These are phyloP conservation scores for Apteryx mantelli DNA, from an alignment of 2,113 vertebrate species.

Conservation along the genomic window DNA sequence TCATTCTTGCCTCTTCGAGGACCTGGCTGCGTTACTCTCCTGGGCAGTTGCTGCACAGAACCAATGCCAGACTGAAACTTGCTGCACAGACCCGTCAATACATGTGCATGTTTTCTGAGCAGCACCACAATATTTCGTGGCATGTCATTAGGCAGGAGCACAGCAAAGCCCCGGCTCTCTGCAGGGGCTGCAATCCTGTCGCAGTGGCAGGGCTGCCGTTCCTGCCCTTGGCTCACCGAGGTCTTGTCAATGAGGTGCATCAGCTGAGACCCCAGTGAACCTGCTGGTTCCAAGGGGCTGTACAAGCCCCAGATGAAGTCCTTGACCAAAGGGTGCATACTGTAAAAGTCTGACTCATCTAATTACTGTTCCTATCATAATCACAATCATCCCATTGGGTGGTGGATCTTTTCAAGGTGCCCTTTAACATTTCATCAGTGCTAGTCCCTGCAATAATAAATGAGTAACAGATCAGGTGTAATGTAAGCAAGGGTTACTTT, in stretches of 20 bases:
- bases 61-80: not conserved
- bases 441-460: not conserved
- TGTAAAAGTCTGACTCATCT: conserved; percentile 28
- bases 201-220: not conserved
- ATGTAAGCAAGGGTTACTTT: not conserved
- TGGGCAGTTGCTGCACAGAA: not conserved
- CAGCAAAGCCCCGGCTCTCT: not conserved
- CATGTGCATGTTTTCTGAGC: not conserved
- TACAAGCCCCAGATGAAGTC: not conserved
- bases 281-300: not conserved
- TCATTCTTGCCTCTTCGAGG: not conserved
- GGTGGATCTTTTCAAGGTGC: conserved; percentile 31
- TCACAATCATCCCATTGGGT: not conserved
- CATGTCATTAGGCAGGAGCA: not conserved
- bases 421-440: conserved; percentile 24
- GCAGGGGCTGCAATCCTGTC: accelerated
- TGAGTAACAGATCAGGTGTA: not conserved
- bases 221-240: not conserved
- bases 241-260: not conserved
- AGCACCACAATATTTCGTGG: not conserved
- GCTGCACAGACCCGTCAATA: accelerated
- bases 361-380: conserved; percentile 5
- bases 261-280: not conserved
- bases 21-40: accelerated
- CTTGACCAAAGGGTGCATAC: not conserved